These are phyloP conservation scores for Euwallacea similis DNA, from an alignment of 1,140 invertebrate genomes.

Conservation along the genomic window DNA sequence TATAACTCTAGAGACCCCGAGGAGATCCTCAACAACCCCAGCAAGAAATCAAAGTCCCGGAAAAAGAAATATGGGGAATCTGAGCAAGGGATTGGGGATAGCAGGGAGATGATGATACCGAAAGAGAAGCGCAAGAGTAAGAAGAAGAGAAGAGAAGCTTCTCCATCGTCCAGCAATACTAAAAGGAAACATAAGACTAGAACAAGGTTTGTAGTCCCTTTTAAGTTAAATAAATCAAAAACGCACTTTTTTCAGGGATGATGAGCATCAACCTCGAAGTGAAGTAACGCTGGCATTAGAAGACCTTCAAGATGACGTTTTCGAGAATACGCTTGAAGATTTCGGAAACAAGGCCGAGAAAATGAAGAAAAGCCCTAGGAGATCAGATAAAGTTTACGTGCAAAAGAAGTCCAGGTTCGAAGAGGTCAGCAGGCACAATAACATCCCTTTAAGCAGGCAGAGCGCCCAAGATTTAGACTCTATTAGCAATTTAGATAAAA, in stretches of 20 bases:
- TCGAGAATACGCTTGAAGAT: conserved; percentile 49
- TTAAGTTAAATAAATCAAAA: neutral
- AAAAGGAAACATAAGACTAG: conserved; percentile 36
- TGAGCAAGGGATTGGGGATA: conserved; percentile 51
- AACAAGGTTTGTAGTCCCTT: conserved; percentile 8
- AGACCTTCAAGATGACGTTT: conserved; percentile 54
- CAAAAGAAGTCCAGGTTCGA: conserved; percentile 52
- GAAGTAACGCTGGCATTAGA: conserved; percentile 51
- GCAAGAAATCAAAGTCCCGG: conserved; percentile 50
- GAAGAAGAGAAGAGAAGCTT: conserved; percentile 52
- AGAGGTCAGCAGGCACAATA: conserved; percentile 35
- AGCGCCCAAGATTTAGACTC: conserved; percentile 42
- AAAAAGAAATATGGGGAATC: conserved; percentile 49
- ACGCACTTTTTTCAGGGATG: conserved; percentile 38
- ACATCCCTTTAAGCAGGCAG: conserved; percentile 35
- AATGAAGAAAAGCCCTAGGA: conserved; percentile 48
- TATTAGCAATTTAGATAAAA: conserved; percentile 39
- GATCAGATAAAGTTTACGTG: conserved; percentile 50
- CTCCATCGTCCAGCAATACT: conserved; percentile 36
- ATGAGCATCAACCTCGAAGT: conserved; percentile 49
- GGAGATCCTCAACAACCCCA: conserved; percentile 43
- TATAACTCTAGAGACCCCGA: conserved; percentile 48
- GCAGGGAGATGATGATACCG: conserved; percentile 54
- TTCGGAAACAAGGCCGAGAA: conserved; percentile 42
- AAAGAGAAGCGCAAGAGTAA: conserved; percentile 52